A percentile compares a stretch with the other conserved stretches of the same genome.
phyloP scores from a whole-genome alignment of 2,797 vertebrate species.

The Gallinago nigripennis region DNA sequence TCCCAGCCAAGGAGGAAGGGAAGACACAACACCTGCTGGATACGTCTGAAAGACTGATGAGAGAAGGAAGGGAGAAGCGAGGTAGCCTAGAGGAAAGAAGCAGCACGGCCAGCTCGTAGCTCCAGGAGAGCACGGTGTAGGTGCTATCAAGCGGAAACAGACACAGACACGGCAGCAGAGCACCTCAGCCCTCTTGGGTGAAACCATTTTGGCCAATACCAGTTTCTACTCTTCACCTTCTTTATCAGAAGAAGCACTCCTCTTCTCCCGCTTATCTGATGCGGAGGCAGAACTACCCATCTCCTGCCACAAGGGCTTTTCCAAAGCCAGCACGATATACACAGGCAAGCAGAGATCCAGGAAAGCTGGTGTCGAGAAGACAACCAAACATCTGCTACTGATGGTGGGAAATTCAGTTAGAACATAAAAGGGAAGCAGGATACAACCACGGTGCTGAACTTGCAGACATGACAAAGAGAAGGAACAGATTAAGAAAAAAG shows the following conservation, averaged over 20 bases:
- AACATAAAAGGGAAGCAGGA: neutral
- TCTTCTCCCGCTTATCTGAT: neutral
- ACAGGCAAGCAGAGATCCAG: neutral
- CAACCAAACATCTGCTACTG: neutral
- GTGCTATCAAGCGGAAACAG: neutral
- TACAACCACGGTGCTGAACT: neutral
- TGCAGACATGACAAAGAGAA: neutral
- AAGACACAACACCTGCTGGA: neutral
- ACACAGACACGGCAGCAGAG: neutral
- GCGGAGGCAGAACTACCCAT: neutral
- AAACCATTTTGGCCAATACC: neutral
- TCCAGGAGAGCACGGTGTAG: neutral
- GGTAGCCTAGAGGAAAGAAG: neutral
- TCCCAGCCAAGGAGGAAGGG: neutral
- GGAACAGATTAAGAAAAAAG: neutral
- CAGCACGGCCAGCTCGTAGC: rapidly evolving
- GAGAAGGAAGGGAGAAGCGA: neutral
- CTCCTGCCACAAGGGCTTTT: neutral
- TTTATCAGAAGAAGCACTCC: neutral
- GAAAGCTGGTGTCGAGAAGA: neutral
- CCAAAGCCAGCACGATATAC: neutral
- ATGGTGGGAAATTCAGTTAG: neutral
- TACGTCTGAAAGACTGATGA: neutral
- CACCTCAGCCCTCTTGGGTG: rapidly evolving
- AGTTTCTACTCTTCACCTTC: neutral